Base-by-base conservation (phyloP, 2,113 vertebrate genomes). In the Anarrhichthys ocellatus region DNA sequence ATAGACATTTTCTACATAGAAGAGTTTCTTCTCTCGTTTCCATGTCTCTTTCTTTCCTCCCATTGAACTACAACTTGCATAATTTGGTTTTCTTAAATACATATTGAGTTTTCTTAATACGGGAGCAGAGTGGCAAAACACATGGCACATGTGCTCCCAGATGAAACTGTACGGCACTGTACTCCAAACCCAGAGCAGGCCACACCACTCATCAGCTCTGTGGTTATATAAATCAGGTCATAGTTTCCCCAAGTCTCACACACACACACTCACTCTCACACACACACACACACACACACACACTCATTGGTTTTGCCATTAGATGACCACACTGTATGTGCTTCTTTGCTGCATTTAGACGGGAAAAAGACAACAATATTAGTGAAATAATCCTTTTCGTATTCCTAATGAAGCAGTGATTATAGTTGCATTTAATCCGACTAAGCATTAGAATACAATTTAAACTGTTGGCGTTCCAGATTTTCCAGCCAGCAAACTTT, bases 221-320 rank as follows among this genome's bases (percentile, higher is more conserved):
- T 4, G 50, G 24, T 88, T 91, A 82, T 40, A 56, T 79, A 89
- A 88, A 70, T 52, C 42, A n/a, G 40, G 58, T 87, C 82, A 87
- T 10, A 81, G 61, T 76, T 87, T 82, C 72, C 81, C 80, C 75
- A 63, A 83, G 38, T 84, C 84, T 64, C 63, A 67, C 70, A 18
- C 40, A 84, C n/a, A 56, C 9, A 78, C 40, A 40, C 40, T 10
- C 40, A 32, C 32, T 2, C 32, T 3, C 32, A 32, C 32, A 32
- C 32, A 32, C 32, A 32, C 29, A 3, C 32, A 32, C 32, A 32
- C 32, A 32, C 32, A 32, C 32, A 32, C 32, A 32, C 32, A 2
- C 48, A 56, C 36, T 42, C 54, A 22, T 54, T 69, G 69, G 42
- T 80, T 9, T 54, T 65, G 24, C 65, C 59, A 22, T 13, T 18